phyloP scores from a whole-genome alignment of 2,888 invertebrate genomes.

The Rhagonycha fulva region DNA sequence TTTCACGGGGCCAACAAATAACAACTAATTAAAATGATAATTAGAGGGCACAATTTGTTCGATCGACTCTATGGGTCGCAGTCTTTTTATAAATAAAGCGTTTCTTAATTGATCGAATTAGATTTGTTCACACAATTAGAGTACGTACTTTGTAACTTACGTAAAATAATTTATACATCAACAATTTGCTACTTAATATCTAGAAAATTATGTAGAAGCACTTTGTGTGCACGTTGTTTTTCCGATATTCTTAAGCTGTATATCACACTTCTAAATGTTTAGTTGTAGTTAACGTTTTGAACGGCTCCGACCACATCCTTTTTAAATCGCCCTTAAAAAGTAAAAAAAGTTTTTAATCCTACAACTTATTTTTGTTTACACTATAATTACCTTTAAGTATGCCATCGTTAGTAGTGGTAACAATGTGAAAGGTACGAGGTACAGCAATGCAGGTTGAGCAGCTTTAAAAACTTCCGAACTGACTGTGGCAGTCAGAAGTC shows the following conservation, averaged over 20 bases:
- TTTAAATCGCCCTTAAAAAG: slow-evolving; percentile 85
- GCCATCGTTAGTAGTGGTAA: slow-evolving; percentile 97
- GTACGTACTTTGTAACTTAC: slow-evolving; percentile 24
- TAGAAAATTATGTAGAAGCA: slow-evolving; percentile 16
- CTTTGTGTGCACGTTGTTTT: slow-evolving; percentile 11
- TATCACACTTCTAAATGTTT: slow-evolving; percentile 83
- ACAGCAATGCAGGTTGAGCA: slow-evolving; percentile 95
- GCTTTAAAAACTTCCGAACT: slow-evolving; percentile 98
- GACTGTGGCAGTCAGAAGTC: slow-evolving; percentile 94
- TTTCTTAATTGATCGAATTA: slow-evolving; percentile 6
- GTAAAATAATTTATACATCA: slow-evolving; percentile 29
- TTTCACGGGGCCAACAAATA: neutral
- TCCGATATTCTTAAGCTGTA: slow-evolving; percentile 34
- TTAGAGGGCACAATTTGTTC: slow-evolving; percentile 9
- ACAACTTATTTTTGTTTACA: slow-evolving; percentile 1
- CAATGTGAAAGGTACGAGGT: slow-evolving; percentile 96
- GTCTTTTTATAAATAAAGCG: slow-evolving; percentile 11
- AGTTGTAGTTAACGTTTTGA: slow-evolving; percentile 79
- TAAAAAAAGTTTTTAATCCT: neutral
- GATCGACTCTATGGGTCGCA: slow-evolving; percentile 8
- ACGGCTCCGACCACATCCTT: slow-evolving; percentile 98
- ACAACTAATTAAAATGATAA: neutral
- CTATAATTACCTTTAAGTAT: slow-evolving; percentile 83
- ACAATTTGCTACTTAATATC: slow-evolving; percentile 26
- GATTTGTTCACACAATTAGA: slow-evolving; percentile 8